Evolutionary conservation across 2,113 vertebrate genomes (phyloP).

Genomic region (Archilochus colubris): DNA sequence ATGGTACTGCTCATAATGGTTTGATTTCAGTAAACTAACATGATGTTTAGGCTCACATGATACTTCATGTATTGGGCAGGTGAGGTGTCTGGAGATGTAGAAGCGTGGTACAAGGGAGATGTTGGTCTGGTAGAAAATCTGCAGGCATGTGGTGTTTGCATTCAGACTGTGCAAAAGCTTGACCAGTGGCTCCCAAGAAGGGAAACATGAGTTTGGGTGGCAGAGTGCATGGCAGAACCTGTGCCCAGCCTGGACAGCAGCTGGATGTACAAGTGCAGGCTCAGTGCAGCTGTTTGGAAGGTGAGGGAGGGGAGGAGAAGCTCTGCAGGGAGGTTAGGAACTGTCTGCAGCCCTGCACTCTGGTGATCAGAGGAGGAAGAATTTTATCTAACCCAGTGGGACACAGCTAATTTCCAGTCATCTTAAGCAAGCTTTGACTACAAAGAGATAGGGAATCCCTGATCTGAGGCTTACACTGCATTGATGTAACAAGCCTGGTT

Average conservation of each 20-base stretch:
- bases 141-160: background rate
- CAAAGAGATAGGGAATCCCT: background rate
- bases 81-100: background rate
- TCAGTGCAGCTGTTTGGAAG: background rate
- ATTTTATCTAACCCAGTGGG: background rate
- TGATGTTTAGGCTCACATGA: background rate
- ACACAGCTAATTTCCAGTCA: background rate
- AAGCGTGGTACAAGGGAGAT: background rate
- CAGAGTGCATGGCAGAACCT: background rate
- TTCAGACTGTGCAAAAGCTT: background rate
- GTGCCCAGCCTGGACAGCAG: background rate
- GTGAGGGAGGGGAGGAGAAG: background rate
- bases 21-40: background rate
- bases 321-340: background rate
- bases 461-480: background rate
- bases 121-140: background rate
- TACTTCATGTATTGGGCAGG: background rate
- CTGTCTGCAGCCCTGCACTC: background rate
- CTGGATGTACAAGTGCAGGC: fast-evolving
- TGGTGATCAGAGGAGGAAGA: background rate
- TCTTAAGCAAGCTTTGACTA: background rate
- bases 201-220: background rate
- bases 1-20: background rate
- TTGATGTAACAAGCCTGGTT: background rate
- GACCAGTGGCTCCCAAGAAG: background rate